Evolutionary conservation across 2,113 vertebrate genomes (phyloP).

Genomic region (Pholis gunnellus): DNA sequence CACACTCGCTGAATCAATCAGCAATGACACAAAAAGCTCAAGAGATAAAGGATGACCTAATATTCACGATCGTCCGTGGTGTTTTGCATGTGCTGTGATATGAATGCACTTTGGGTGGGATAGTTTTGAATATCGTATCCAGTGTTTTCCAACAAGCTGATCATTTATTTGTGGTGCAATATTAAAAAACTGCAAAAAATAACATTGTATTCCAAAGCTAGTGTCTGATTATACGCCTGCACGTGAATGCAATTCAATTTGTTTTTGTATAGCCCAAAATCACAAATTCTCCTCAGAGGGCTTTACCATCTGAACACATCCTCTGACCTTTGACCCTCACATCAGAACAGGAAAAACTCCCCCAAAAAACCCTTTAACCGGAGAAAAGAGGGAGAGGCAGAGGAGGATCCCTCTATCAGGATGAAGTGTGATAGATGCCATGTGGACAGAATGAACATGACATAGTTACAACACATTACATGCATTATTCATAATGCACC

Average conservation of each 20-base stretch:
- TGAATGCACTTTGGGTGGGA: not conserved
- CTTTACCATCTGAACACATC: too few relatives aligned
- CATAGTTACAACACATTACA: too few relatives aligned
- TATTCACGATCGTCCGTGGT: not conserved
- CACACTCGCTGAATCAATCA: not conserved
- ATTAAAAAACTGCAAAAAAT: slow-evolving; percentile 1
- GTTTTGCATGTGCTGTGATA: not conserved
- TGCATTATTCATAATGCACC: not conserved
- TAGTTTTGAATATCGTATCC: not conserved
- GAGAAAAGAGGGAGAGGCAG: too few relatives aligned
- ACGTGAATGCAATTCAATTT: not conserved
- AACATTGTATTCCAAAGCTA: not conserved
- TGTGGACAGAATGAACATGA: too few relatives aligned
- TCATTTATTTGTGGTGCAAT: not conserved
- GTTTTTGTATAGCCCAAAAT: too few relatives aligned
- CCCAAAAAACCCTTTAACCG: too few relatives aligned
- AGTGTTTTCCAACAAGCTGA: not conserved
- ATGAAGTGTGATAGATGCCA: too few relatives aligned
- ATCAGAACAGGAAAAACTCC: too few relatives aligned
- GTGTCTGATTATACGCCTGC: not conserved
- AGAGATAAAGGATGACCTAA: not conserved
- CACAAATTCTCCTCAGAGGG: too few relatives aligned
- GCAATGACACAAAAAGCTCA: not conserved
- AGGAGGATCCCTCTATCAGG: too few relatives aligned
- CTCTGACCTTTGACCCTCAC: too few relatives aligned